Base-by-base conservation (phyloP, 2,888 invertebrate species). In the Ischnura elegans region DNA sequence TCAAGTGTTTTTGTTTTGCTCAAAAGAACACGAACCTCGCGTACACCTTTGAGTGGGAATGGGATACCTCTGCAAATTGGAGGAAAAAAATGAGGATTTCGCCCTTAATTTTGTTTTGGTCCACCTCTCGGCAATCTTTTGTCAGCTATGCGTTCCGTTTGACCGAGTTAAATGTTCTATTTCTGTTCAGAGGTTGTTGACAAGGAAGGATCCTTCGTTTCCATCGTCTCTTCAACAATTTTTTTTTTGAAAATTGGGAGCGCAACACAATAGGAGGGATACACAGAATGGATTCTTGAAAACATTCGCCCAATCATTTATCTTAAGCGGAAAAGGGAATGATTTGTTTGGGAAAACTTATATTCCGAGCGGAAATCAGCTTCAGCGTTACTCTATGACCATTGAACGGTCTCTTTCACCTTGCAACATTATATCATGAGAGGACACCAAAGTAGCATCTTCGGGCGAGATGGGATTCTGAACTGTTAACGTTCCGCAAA, bases 141-240 rank as follows among this genome's bases (percentile, higher is more conserved):
- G 76, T 36, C 10, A 76, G 76, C 76, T 36, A 51, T 51, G 13
- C 36, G 76, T 76, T 76, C 76, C 76, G 36, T 76, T 76, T 76
- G 36, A 36, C 76, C 36, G 16, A 29, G 76, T 76, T 76, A 76
- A 29, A 76, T 76, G 29, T 76, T 76, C 76, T 76, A 76, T 76
- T 76, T 76, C 76, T 76, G 76, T 76, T 76, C 76, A 36, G 76
- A 16, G 36, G 76, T 76, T 36, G 76, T 76, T 76, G 76, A 25
- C 76, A 13, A 29, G 36, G 10, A 76, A 76, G 76, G 29, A 76
- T n/a, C 13, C 10, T 16, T 76, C 36, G 29, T 51, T 10, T 19
- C 36, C 76, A 13, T 16, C 76, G 76, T 76, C 76, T 25, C 76
- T 76, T 76, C 36, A 36, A 76, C 76, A 13, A 76, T 76, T 36